Conservation (phyloP, 2,797 vertebrate species). For the Graptemys geographica region DNA sequence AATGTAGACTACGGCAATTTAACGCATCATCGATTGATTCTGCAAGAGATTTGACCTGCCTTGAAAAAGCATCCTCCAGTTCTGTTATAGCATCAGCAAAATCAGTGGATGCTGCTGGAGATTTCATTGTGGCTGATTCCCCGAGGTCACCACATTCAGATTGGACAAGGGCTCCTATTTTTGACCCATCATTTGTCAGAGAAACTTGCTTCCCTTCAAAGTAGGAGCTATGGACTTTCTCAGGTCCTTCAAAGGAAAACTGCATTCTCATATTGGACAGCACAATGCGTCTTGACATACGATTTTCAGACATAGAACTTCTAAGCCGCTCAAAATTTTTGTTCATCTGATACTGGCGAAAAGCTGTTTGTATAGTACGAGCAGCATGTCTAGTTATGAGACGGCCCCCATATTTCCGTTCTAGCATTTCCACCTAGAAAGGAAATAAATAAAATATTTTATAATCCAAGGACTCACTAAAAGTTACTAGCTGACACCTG, state of each 20-base stretch:
- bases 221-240: conserved; percentile 98
- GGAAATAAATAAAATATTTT: not conserved
- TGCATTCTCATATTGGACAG: conserved; percentile 99
- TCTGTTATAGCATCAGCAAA: conserved; percentile 96
- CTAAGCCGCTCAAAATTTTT: conserved; percentile 97
- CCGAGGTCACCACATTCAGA: conserved; percentile 87
- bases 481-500: not conserved
- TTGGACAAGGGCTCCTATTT: conserved; percentile 86
- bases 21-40: conserved; percentile 97
- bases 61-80: conserved; percentile 96
- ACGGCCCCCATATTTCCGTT: conserved; percentile 98
- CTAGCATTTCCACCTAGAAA: conserved; percentile 97
- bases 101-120: conserved; percentile 87
- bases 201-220: conserved; percentile 97
- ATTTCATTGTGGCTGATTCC: conserved; percentile 85
- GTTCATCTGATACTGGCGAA: conserved; percentile 99
- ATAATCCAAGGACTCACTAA: not conserved
- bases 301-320: conserved; percentile 99
- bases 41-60: conserved; percentile 96
- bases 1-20: conserved; percentile 94
- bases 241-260: conserved; percentile 99
- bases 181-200: conserved; percentile 88
- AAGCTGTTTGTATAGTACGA: conserved; percentile 97
- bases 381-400: conserved; percentile 98
- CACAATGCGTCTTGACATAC: conserved; percentile 97